phyloP scores from a whole-genome alignment of 2,888 invertebrate species.

The Oligia latruncula region DNA sequence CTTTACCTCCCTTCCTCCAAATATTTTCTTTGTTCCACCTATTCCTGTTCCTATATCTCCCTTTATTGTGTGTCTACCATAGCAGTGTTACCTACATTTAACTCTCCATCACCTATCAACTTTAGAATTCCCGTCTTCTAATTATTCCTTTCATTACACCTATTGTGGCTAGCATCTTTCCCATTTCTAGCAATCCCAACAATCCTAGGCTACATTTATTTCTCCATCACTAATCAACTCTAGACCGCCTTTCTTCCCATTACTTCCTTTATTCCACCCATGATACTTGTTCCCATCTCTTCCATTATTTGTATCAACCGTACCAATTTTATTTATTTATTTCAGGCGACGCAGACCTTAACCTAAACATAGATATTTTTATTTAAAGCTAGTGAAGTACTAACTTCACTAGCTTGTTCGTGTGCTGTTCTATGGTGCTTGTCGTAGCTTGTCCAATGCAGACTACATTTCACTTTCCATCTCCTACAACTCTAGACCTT shows the following conservation, averaged over 20 bases:
- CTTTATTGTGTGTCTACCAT: background rate
- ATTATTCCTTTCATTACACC: background rate
- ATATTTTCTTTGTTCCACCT: background rate
- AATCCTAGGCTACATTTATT: background rate
- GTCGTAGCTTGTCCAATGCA: background rate
- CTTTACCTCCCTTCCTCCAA: background rate
- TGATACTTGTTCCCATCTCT: background rate
- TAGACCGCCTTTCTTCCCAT: background rate
- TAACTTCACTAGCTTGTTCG: no score
- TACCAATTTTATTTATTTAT: background rate
- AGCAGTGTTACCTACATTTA: background rate
- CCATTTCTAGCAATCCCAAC: background rate
- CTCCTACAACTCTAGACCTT: background rate
- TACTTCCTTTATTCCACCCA: no score
- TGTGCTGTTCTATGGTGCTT: no score
- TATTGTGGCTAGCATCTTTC: background rate
- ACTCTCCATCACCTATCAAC: no score
- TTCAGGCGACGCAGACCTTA: no score
- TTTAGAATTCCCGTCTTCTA: background rate
- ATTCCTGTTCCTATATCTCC: background rate
- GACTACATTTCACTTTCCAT: background rate
- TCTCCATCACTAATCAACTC: background rate
- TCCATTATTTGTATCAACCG: background rate
- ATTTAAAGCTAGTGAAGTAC: no score
- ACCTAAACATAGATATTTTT: no score